A percentile compares a stretch with the other conserved stretches of the same genome.
phyloP scores from a whole-genome alignment of 2,888 invertebrate species.

The Geophilus truncorum region DNA sequence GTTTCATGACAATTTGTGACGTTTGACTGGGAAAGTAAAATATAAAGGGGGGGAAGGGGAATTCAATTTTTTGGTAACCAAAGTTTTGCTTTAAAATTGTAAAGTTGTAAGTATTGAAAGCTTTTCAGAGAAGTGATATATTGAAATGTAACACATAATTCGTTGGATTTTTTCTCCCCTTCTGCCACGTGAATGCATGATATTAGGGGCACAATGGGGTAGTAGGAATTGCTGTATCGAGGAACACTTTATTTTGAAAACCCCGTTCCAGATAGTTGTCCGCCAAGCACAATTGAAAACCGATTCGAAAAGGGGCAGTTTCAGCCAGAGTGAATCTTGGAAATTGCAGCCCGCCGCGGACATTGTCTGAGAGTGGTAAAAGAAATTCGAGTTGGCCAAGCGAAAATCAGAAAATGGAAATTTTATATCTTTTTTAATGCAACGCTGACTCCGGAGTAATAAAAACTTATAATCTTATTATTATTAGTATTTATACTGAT shows the following conservation, averaged over 20 bases:
- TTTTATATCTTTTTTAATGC: background rate
- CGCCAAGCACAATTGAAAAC: background rate
- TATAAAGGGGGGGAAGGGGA: no score
- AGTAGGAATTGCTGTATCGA: background rate
- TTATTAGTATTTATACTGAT: background rate
- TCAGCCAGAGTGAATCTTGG: background rate
- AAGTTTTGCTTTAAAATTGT: no score
- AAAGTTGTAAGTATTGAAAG: background rate
- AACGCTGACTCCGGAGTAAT: background rate
- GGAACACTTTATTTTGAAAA: background rate
- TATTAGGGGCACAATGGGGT: background rate
- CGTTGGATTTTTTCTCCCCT: background rate
- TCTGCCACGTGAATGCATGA: background rate
- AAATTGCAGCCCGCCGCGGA: background rate
- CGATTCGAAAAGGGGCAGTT: background rate
- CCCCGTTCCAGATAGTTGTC: background rate
- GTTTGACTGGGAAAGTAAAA: no score
- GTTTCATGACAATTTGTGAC: no score
- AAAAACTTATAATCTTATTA: background rate
- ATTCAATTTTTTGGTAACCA: no score
- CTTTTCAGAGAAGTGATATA: background rate
- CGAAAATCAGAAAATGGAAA: background rate
- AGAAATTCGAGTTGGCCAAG: background rate
- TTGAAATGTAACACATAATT: background rate
- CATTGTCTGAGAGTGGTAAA: background rate